Evolutionary conservation across 2,113 vertebrate genomes (phyloP).

Genomic region (Castor canadensis): DNA sequence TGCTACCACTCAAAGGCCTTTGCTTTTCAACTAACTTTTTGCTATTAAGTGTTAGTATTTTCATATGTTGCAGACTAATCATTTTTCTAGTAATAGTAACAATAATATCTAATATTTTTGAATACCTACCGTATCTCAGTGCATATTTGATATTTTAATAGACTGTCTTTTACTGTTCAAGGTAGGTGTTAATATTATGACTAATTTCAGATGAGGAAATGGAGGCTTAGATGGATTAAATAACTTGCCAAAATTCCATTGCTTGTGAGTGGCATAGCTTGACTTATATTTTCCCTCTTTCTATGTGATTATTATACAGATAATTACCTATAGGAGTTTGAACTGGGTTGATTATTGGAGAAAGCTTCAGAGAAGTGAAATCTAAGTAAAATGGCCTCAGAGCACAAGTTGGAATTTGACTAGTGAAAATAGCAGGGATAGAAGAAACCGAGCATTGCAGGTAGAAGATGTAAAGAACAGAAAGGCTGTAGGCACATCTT

Average conservation of each 20-base stretch:
- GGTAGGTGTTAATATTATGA: not conserved
- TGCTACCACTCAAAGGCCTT: not conserved
- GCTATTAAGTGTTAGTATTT: not conserved
- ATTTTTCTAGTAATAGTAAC: not conserved
- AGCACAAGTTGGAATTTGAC: not conserved
- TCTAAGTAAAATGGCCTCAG: not conserved
- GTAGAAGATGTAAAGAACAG: not conserved
- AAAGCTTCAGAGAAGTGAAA: conserved; percentile 2
- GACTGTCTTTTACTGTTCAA: not conserved
- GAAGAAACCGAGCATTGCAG: not conserved
- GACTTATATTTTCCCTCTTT: not conserved
- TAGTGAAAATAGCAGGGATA: not conserved
- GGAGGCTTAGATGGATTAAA: no score
- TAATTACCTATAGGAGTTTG: not conserved
- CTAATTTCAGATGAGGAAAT: not conserved
- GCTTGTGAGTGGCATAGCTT: not conserved
- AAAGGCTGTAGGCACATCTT: not conserved
- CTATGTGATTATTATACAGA: not conserved
- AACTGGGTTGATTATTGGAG: not conserved
- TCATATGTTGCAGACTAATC: not conserved
- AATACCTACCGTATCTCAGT: not conserved
- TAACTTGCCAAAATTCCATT: no score
- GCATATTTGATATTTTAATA: not conserved
- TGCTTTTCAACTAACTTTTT: not conserved
- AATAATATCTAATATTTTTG: not conserved